phyloP scores from a whole-genome alignment of 2,888 invertebrate species.

The Sminthurides aquaticus region DNA sequence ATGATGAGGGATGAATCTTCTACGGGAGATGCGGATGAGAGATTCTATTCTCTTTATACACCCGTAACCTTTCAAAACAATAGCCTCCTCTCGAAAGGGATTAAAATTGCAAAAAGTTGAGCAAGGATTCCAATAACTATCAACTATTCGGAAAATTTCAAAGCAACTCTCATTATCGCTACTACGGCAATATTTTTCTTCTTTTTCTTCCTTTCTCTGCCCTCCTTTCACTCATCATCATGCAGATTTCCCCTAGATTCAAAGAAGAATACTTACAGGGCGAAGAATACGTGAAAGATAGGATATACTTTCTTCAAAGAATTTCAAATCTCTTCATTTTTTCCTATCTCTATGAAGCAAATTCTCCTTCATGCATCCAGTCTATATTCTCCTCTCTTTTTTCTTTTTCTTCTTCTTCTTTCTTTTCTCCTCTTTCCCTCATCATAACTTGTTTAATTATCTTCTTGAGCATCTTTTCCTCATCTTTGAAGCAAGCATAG shows the following conservation, averaged over 20 bases:
- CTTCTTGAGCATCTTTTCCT: neutral
- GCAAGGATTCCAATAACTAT: neutral
- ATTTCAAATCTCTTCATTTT: neutral
- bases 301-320: neutral
- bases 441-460: neutral
- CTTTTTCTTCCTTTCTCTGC: neutral
- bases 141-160: neutral
- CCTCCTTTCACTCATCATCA: neutral
- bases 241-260: no score
- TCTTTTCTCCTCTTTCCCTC: neutral
- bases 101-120: neutral
- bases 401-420: no score
- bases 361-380: no score
- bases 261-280: no score
- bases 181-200: neutral
- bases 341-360: no score
- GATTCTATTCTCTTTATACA: no score
- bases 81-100: no score
- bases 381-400: no score
- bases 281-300: neutral
- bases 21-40: no score
- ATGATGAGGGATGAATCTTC: no score
- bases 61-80: no score
- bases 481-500: no score
- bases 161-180: neutral